A percentile compares a stretch with the other conserved stretches of the same genome.
Evolutionary conservation across 2,888 invertebrate species (phyloP).

Genomic region (Periphyllus acericola): DNA sequence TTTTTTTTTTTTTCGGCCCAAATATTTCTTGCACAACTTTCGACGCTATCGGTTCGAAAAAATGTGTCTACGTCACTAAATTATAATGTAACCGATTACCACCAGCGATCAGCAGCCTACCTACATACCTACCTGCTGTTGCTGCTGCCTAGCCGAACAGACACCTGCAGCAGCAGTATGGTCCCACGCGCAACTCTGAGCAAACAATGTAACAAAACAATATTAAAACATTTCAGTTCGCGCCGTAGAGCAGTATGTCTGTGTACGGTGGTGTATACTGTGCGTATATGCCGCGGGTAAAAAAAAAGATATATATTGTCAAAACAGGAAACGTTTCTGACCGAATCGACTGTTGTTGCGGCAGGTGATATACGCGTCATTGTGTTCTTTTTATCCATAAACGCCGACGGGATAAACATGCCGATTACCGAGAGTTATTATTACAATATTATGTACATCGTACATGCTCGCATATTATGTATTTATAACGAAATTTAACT

Average conservation of each 20-base stretch:
- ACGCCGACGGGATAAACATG: too few relatives aligned
- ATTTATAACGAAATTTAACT: too few relatives aligned
- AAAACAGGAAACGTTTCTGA: not conserved
- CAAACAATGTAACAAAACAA: not conserved
- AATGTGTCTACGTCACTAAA: conserved; percentile 52
- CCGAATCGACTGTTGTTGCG: too few relatives aligned
- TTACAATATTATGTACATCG: too few relatives aligned
- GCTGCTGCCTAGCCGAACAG: not conserved
- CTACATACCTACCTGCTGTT: not conserved
- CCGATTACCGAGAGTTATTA: too few relatives aligned
- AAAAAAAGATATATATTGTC: not conserved
- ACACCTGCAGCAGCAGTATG: not conserved
- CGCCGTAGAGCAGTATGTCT: too few relatives aligned
- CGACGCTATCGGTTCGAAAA: not conserved
- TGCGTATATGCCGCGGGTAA: not conserved
- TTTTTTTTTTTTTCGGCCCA: conserved; percentile 4
- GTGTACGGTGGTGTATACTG: not conserved
- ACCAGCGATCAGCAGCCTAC: not conserved
- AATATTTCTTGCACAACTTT: conserved; percentile 46
- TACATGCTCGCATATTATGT: too few relatives aligned
- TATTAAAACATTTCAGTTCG: not conserved
- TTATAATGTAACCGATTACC: conserved; percentile 28
- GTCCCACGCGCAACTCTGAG: not conserved
- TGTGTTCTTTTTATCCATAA: too few relatives aligned
- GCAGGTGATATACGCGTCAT: too few relatives aligned